Percentiles rank a stretch among this genome's conserved stretches.
phyloP scores from a whole-genome alignment of 2,888 invertebrate species.

The Metellina segmentata region DNA sequence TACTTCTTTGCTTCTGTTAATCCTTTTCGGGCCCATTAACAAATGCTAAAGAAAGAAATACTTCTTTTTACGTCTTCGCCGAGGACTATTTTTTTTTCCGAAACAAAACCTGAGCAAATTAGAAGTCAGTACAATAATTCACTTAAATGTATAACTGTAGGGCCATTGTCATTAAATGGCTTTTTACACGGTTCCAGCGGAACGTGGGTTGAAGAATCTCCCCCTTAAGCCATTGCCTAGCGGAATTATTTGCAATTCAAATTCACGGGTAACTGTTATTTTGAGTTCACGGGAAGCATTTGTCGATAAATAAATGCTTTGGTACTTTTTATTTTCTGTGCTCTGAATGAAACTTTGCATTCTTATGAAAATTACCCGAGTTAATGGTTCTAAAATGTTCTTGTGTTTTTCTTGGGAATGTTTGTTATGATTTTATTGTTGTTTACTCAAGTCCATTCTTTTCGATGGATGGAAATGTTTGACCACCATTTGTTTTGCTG shows the following conservation, averaged over 20 bases:
- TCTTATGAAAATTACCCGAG: constrained; percentile 68
- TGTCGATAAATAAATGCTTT: constrained; percentile 72
- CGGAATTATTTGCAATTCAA: constrained; percentile 73
- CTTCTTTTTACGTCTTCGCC: constrained; percentile 61
- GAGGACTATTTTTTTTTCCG: constrained; percentile 32
- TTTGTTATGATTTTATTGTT: constrained; percentile 51
- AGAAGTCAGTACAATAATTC: constrained; percentile 70
- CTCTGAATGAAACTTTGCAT: constrained; percentile 53
- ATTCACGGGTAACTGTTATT: constrained; percentile 61
- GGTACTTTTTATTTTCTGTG: constrained; percentile 50
- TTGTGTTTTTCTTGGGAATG: constrained; percentile 49
- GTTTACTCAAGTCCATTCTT: constrained; percentile 23
- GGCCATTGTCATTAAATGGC: constrained; percentile 74
- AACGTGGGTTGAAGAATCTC: constrained; percentile 62
- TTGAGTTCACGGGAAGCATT: constrained; percentile 60
- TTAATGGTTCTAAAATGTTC: constrained; percentile 67
- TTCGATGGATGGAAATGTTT: neutral
- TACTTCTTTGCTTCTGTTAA: constrained; percentile 62
- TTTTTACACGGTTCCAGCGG: constrained; percentile 60
- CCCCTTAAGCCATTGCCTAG: constrained; percentile 44
- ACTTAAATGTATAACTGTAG: constrained; percentile 69
- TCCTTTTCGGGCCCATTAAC: constrained; percentile 74
- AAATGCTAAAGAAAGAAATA: constrained; percentile 73
- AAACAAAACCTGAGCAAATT: constrained; percentile 75
- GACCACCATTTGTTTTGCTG: neutral